Evolutionary conservation across 2,888 invertebrate species (phyloP), one percentile per base, ranked within the genome.

Genomic region (Eupeodes luniger): DNA sequence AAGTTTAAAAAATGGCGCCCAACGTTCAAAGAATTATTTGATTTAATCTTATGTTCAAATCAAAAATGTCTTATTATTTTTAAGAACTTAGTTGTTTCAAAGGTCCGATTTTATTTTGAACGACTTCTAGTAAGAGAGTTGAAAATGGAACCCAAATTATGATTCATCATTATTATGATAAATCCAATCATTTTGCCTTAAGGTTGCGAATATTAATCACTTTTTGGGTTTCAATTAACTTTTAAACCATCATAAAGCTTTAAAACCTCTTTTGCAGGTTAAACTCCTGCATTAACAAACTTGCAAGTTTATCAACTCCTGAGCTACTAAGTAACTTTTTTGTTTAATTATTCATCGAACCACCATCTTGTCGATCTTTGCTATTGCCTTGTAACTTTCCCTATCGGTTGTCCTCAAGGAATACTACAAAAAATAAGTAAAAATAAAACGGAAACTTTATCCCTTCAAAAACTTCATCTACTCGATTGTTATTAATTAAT

Each of bases 401-500:
- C 67, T 16, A 51, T 67, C 51, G 34, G 4, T 51, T 36, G 2
- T 67, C 51, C 51, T n/a, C n/a, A 67, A 27, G 27, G 67, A 67
- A 36, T 49, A 47, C 4, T 27, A 27, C 27, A 27, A 14, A 49
- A 67, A 67, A 57, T 11, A 59, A 59, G 27, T 5, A 51, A 59
- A 34, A 34, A 16, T 9, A 53, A 40, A 36, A 36, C 19, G 10
- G 3, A 6, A 44, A 44, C 19, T 44, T 55, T 1, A 27, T 69
- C 7, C 14, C 53, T 19, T 55, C 36, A 55, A 70, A 51, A 19
- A 44, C 40, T 55, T 27, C 12, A 34, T 44, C 16, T 5, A 4
- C 6, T 34, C 16, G 36, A 59, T 69, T 19, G 57, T 79, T 49
- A 82, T 79, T 79, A 70, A 75, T 75, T 75, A 14, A 75, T 34